Evolutionary conservation across 2,797 vertebrate genomes (phyloP).

Genomic region (Tragelaphus oryx): DNA sequence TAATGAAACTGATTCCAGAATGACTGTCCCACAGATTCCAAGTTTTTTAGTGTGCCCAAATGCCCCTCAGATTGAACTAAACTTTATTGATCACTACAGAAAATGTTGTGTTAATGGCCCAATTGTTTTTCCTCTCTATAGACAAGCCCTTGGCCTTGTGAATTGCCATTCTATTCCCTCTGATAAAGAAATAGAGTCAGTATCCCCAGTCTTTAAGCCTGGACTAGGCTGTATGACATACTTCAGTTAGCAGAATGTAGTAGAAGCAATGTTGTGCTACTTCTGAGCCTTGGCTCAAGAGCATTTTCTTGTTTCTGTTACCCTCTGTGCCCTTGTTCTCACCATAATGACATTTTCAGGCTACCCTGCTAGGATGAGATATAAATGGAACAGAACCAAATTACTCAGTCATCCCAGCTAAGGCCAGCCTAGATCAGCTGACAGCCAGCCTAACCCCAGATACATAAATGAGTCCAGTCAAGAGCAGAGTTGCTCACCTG

Average conservation of each 20-base stretch:
- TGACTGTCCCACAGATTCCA: not conserved
- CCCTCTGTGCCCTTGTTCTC: not conserved
- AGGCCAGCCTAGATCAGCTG: not conserved
- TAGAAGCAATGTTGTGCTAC: not conserved
- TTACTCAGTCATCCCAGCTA: not conserved
- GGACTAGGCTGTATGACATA: not conserved
- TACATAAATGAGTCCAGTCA: not conserved
- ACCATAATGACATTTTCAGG: conserved; percentile 1
- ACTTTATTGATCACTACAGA: not conserved
- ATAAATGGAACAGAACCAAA: too few species aligned
- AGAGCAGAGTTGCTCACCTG: not conserved
- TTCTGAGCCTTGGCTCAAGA: not conserved
- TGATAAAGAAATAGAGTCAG: not conserved
- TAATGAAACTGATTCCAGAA: not conserved
- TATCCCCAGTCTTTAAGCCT: not conserved
- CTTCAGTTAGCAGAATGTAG: not conserved
- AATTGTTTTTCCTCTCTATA: not conserved
- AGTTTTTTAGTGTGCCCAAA: not conserved
- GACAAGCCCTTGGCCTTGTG: not conserved
- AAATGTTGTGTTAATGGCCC: not conserved
- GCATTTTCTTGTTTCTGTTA: not conserved
- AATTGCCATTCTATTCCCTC: not conserved
- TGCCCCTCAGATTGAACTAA: not conserved
- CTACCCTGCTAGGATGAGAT: not conserved
- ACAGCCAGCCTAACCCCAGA: not conserved